A percentile compares a stretch with the other conserved stretches of the same genome.
These are phyloP conservation scores for Thaumetopoea pityocampa DNA, from an alignment of 1,140 invertebrate genomes.

Conservation along the genomic window DNA sequence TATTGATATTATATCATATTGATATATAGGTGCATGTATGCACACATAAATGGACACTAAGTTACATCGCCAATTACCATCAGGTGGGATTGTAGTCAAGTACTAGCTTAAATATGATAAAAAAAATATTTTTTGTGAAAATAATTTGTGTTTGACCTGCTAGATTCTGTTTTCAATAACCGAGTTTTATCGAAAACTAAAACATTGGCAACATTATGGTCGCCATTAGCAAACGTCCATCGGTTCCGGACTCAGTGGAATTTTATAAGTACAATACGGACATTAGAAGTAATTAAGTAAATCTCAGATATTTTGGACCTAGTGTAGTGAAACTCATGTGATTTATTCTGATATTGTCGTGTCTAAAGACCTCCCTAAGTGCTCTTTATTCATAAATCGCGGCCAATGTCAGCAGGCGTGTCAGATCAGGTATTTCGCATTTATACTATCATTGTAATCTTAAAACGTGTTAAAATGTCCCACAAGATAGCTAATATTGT, in stretches of 20 bases:
- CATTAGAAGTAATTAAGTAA: slow-evolving; percentile 57
- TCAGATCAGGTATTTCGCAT: slow-evolving; percentile 80
- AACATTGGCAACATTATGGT: slow-evolving; percentile 32
- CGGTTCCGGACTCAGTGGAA: slow-evolving; percentile 53
- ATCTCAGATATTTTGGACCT: slow-evolving; percentile 52
- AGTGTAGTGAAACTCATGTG: slow-evolving; percentile 69
- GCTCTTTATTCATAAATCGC: slow-evolving; percentile 65
- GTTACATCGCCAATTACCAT: too few species aligned
- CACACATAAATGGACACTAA: too few species aligned
- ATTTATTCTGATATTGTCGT: slow-evolving; percentile 54
- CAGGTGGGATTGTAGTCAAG: too few species aligned
- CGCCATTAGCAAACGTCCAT: slow-evolving; percentile 56
- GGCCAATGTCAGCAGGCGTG: slow-evolving; percentile 83
- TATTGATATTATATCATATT: too few species aligned
- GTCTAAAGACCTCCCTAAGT: slow-evolving; percentile 59
- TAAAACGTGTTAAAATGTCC: slow-evolving; percentile 22
- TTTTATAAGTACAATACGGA: slow-evolving; percentile 55
- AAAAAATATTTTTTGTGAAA: neutral
- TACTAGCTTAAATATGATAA: too few species aligned
- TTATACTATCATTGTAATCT: slow-evolving; percentile 44
- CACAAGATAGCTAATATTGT: slow-evolving; percentile 29
- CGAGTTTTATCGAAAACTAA: slow-evolving; percentile 11
- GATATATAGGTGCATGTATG: too few species aligned
- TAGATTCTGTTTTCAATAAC: slow-evolving; percentile 4
- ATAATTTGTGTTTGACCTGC: neutral